Conservation (phyloP, 2,113 vertebrate genomes). For the Prochilodus magdalenae region DNA sequence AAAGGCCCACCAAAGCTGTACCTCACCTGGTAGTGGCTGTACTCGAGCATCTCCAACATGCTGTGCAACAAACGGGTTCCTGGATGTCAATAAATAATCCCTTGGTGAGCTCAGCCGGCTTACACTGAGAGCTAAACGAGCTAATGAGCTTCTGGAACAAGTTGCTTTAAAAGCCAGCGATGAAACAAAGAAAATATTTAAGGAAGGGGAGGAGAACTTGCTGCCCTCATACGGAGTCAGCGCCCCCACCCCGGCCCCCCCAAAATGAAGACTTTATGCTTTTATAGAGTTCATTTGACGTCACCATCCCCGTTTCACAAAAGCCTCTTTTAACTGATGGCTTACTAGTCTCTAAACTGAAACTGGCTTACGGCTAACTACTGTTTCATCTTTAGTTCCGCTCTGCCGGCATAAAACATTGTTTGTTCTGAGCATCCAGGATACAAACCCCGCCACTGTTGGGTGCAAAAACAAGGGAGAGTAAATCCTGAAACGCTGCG, state of each 20-base stretch:
- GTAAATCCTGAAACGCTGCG: slow-evolving; percentile 62
- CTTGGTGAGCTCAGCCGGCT: slow-evolving; percentile 59
- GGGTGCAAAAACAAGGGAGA: slow-evolving; percentile 65
- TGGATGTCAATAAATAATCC: slow-evolving; percentile 64
- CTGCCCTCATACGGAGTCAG: slow-evolving; percentile 79
- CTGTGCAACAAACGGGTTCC: slow-evolving; percentile 60
- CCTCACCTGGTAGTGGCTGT: slow-evolving; percentile 96
- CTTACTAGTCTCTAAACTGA: slow-evolving; percentile 87
- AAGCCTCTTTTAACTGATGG: slow-evolving; percentile 83
- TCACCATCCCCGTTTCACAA: slow-evolving; percentile 89
- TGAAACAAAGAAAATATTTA: slow-evolving; percentile 80
- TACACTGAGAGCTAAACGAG: slow-evolving; percentile 30
- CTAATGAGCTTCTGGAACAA: slow-evolving; percentile 32
- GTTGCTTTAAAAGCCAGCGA: slow-evolving; percentile 73
- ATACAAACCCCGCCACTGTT: slow-evolving; percentile 79
- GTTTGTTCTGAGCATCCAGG: slow-evolving; percentile 84
- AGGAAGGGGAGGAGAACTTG: slow-evolving; percentile 77
- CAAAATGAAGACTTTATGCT: slow-evolving; percentile 86
- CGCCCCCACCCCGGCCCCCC: slow-evolving; percentile 59
- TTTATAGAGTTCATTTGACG: slow-evolving; percentile 86
- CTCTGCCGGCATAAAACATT: slow-evolving; percentile 89
- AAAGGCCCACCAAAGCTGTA: not conserved
- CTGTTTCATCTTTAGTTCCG: slow-evolving; percentile 98
- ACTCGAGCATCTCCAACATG: slow-evolving; percentile 99
- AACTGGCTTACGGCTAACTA: slow-evolving; percentile 88